These are phyloP conservation scores for Ammospiza nelsoni DNA, from an alignment of 2,113 vertebrate species.

Conservation along the genomic window DNA sequence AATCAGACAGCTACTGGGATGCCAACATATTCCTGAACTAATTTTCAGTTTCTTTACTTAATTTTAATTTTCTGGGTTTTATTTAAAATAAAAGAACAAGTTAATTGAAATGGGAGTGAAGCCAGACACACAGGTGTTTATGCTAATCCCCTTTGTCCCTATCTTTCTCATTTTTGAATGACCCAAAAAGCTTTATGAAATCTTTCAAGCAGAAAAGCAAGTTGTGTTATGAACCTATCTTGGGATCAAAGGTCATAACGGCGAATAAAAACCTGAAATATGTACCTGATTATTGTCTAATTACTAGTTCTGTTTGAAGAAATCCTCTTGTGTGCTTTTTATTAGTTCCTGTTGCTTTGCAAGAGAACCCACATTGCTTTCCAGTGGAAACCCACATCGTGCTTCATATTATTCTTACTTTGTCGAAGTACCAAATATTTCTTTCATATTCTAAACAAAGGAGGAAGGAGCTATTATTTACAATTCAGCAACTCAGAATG, in stretches of 20 bases:
- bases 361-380: background rate
- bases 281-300: background rate
- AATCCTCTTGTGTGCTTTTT: background rate
- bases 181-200: background rate
- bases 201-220: background rate
- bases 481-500: background rate
- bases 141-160: fast-evolving
- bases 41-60: background rate
- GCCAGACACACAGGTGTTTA: fast-evolving
- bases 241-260: background rate
- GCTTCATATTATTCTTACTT: background rate
- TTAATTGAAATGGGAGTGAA: background rate
- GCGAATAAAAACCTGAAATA: background rate
- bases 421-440: background rate
- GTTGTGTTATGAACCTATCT: background rate
- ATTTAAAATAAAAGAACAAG: background rate
- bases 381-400: background rate
- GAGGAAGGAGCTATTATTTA: background rate
- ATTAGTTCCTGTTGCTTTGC: background rate
- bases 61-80: background rate
- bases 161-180: background rate
- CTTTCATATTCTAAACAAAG: background rate
- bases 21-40: background rate
- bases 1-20: background rate
- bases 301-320: background rate